Conservation (phyloP, 2,888 invertebrate species). For the Diabrotica balteata region DNA sequence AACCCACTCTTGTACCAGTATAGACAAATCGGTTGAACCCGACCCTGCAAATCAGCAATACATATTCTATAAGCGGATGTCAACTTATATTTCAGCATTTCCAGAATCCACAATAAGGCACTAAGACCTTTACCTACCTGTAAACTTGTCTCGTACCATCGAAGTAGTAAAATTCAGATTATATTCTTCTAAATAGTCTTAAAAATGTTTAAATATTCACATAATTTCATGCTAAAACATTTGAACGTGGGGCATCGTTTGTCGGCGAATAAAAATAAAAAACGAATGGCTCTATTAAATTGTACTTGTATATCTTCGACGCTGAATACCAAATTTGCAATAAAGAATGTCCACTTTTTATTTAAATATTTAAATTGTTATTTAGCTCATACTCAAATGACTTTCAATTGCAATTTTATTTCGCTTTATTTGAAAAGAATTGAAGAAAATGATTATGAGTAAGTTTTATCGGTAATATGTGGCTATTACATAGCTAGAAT, state of each 20-base stretch:
- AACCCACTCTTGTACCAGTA: no score
- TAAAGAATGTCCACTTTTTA: conserved; percentile 25
- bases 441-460: conserved; percentile 1
- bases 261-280: conserved; percentile 59
- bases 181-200: conserved; percentile 50
- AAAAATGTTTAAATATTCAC: conserved; percentile 54
- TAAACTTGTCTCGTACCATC: conserved; percentile 43
- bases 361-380: conserved; percentile 41
- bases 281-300: conserved; percentile 59
- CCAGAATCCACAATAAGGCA: conserved; percentile 41
- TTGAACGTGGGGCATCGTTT: conserved; percentile 51
- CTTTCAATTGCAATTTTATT: conserved; percentile 32
- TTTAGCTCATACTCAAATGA: conserved; percentile 40
- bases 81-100: conserved; percentile 38
- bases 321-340: conserved; percentile 43
- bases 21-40: neutral
- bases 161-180: conserved; percentile 50
- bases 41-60: conserved; percentile 10
- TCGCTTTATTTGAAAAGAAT: conserved; percentile 28
- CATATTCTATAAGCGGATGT: conserved; percentile 15
- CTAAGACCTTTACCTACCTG: conserved; percentile 45
- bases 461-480: neutral
- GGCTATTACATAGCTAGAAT: no score
- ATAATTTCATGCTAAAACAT: conserved; percentile 55
- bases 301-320: conserved; percentile 52